Base-by-base conservation (phyloP, 2,888 invertebrate genomes). In the Byasa hedistus region DNA sequence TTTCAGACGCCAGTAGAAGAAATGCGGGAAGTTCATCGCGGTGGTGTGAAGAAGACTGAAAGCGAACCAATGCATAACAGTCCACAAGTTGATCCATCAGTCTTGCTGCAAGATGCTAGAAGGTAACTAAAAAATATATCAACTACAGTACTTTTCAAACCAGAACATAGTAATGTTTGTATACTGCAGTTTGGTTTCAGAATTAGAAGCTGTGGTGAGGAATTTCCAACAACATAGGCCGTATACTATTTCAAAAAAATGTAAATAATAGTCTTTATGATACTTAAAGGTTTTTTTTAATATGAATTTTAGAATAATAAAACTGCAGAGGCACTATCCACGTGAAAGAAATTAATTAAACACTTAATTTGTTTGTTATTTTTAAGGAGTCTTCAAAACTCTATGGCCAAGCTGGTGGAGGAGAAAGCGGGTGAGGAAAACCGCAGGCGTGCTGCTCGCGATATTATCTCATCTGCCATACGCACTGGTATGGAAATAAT, bases 401-500 rank as follows among this genome's bases (percentile, higher is more conserved):
- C 94, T 8, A 94, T 94, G 85, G 94, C 94, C 8, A 87, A 94
- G 72, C 76, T 94, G 68, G 93, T 89, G 32, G 93, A 92, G 71
- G 92, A 91, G 73, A 89, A 88, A 71, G 73, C 84, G 19, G 90
- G 92, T 84, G 83, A 94, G 87, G 81, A 92, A 81, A 75, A 73
- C 63, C 82, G 89, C 61, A 89, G 94, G 58, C 94, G 94, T 79
- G 95, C 94, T 74, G 95, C 95, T 1, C 93, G 95, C 64, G 94
- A 94, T 79, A 95, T 95, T 75, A 95, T 95, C 71, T 94, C 95
- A 70, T 93, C 94, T 80, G 95, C 95, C 74, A 94, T 95, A 77
- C 93, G 90, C 69, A 89, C 91, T 69, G 91, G 91, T 90, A 73
- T 70, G 69, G 69, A n/a, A 61, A 24, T 60, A 58, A 60, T 65